Evolutionary conservation across 2,113 vertebrate species (phyloP).

Genomic region (Pogonocichla stellata): DNA sequence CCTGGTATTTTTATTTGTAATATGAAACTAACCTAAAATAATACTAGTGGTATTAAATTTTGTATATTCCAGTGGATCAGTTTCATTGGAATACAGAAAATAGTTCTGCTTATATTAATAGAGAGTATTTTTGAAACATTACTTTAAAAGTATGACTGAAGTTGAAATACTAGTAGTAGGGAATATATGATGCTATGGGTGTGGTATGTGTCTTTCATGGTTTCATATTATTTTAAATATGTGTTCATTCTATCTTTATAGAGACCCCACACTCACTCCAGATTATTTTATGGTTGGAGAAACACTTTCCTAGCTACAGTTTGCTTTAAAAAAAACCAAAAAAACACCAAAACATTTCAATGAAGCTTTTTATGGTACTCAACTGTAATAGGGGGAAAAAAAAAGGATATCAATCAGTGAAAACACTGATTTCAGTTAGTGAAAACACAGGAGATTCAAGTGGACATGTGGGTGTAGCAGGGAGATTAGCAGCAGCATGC

Average conservation of each 20-base stretch:
- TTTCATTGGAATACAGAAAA: conserved; percentile 39
- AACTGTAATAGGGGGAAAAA: neutral
- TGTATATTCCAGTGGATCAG: neutral
- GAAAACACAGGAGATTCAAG: neutral
- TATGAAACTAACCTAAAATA: conserved; percentile 36
- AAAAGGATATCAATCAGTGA: neutral
- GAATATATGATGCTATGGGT: neutral
- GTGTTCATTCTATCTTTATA: neutral
- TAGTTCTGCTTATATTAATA: conserved; percentile 10
- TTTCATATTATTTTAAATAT: neutral
- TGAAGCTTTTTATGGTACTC: neutral
- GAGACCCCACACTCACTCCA: neutral
- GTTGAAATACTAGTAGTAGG: neutral
- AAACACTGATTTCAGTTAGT: neutral
- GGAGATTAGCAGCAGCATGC: neutral
- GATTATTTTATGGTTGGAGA: neutral
- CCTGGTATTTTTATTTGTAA: conserved; percentile 46
- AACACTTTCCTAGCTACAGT: neutral
- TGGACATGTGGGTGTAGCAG: neutral
- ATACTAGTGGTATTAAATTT: conserved; percentile 13
- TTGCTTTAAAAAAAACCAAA: neutral
- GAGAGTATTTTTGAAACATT: neutral
- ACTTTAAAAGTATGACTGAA: neutral
- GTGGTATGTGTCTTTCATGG: neutral
- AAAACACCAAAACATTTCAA: neutral